Conservation (phyloP, 2,888 invertebrate species). For the Balanococcus diminutus region DNA sequence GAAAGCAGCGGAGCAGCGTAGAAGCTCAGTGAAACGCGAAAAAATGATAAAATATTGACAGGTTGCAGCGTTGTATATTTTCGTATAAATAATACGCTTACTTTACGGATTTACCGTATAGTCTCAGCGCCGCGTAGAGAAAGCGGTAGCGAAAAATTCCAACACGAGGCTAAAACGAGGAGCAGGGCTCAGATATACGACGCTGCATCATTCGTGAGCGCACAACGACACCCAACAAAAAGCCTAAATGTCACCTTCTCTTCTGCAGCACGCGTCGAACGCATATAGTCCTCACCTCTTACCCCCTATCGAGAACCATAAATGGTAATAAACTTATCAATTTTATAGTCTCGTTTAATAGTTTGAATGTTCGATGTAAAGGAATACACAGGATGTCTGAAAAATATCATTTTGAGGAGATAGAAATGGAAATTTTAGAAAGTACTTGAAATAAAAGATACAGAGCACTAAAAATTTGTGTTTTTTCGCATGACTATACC, state of each 20-base stretch:
- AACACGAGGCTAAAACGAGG: not conserved
- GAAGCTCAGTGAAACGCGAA: constrained; percentile 17
- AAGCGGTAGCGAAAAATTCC: not conserved
- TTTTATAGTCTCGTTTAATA: constrained; percentile 13
- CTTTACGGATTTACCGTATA: constrained; percentile 7
- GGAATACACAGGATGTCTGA: not conserved
- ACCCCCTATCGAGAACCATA: not conserved
- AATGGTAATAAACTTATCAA: constrained; percentile 23
- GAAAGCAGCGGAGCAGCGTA: not conserved
- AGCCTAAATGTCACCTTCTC: not conserved
- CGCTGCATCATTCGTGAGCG: not conserved
- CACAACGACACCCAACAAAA: not conserved
- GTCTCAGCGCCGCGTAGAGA: not conserved
- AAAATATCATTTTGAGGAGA: not conserved
- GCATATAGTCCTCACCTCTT: not conserved
- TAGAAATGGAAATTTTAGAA: no score
- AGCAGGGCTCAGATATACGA: not conserved
- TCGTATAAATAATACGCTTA: constrained; percentile 30
- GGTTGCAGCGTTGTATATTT: constrained; percentile 22
- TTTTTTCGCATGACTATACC: no score
- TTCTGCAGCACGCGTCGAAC: not conserved
- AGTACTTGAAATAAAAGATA: no score
- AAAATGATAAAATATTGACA: constrained; percentile 43
- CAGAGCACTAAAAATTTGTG: no score
- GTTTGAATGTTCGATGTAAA: not conserved